phyloP scores from a whole-genome alignment of 1,140 invertebrate genomes.

The Bombus superbus region DNA sequence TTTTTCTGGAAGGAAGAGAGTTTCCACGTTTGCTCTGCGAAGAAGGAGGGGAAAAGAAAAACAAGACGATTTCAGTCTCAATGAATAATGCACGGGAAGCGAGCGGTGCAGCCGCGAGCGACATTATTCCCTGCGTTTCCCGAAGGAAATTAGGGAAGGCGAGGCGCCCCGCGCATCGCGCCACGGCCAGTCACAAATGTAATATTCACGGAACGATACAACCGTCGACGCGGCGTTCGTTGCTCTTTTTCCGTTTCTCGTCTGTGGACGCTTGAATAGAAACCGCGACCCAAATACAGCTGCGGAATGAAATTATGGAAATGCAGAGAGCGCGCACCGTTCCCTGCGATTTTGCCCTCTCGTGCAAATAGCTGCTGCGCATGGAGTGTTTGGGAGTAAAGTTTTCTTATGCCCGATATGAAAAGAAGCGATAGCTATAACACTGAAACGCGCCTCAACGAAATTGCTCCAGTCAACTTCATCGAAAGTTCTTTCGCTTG shows the following conservation, averaged over 20 bases:
- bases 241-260: neutral
- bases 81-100: conserved; percentile 28
- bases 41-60: too few species aligned
- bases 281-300: conserved; percentile 4
- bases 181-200: conserved; percentile 26
- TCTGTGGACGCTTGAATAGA: conserved; percentile 12
- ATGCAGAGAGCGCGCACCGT: neutral
- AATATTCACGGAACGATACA: conserved; percentile 25
- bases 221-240: neutral
- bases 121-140: conserved; percentile 21
- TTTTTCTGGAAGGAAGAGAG: neutral
- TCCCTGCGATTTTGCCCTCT: neutral
- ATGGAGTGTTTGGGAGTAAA: too few species aligned
- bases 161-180: conserved; percentile 4
- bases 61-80: neutral
- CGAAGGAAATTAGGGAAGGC: conserved; percentile 22
- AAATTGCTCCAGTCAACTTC: too few species aligned
- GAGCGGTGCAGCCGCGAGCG: conserved; percentile 16
- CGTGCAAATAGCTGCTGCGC: neutral
- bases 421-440: too few species aligned
- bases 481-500: too few species aligned
- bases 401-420: too few species aligned
- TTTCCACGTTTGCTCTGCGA: neutral
- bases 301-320: neutral
- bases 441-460: too few species aligned